A percentile compares a stretch with the other conserved stretches of the same genome.
These are phyloP conservation scores for Gorsachius goisagi DNA, from an alignment of 2,113 vertebrate species.

Conservation along the genomic window DNA sequence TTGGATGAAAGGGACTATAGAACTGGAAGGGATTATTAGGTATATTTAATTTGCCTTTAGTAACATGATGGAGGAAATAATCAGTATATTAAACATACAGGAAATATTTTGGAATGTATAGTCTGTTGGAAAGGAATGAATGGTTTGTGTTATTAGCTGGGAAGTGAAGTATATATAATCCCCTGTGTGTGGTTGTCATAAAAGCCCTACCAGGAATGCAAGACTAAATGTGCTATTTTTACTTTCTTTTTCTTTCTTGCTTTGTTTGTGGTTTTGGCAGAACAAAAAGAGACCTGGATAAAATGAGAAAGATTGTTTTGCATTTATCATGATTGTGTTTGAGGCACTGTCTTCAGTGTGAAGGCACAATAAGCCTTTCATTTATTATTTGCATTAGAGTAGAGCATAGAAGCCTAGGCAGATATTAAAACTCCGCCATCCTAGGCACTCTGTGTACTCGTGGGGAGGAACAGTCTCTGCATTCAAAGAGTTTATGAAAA, in stretches of 20 bases:
- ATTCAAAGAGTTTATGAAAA: background rate
- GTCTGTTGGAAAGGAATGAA: conserved; percentile 46
- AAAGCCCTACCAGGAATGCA: conserved; percentile 38
- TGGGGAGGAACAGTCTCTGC: background rate
- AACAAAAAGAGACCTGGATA: conserved; percentile 7
- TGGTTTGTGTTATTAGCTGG: conserved; percentile 24
- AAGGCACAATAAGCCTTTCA: background rate
- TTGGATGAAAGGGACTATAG: conserved; percentile 22
- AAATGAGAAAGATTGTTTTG: conserved; percentile 20
- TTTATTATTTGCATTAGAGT: conserved; percentile 20
- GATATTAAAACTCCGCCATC: background rate
- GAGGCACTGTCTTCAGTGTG: background rate
- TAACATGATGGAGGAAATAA: conserved; percentile 40
- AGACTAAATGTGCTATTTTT: conserved; percentile 48
- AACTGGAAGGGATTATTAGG: background rate
- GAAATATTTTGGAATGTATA: conserved; percentile 42
- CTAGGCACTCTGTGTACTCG: background rate
- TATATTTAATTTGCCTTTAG: conserved; percentile 38
- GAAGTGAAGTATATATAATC: conserved; percentile 45
- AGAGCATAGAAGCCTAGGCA: background rate
- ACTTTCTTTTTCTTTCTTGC: conserved; percentile 1
- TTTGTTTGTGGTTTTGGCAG: conserved; percentile 48
- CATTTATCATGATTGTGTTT: background rate
- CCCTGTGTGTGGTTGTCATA: conserved; percentile 47
- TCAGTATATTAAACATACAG: conserved; percentile 34